Evolutionary conservation across 2,797 vertebrate species (phyloP), one percentile per base, ranked within the genome.

Genomic region (Sebastiscus tertius): DNA sequence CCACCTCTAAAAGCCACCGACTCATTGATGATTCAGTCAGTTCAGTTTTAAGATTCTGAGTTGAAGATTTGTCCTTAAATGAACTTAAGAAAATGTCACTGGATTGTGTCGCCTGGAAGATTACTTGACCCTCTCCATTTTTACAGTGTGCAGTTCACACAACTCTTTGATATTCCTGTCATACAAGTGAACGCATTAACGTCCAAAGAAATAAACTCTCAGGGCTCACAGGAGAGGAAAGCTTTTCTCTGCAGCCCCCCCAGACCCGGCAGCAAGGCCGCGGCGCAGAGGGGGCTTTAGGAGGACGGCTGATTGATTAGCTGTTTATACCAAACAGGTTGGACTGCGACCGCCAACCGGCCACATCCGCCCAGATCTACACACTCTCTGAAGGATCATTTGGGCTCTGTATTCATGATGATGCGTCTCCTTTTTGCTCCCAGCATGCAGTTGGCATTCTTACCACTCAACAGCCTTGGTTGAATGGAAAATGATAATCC

Each of bases 401-500:
- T 76, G 27, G 58, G 27, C 46, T 91, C 71, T 86, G 76, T 72
- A 75, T 90, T 84, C 85, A 87, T 39, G 65, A 86, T 80, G 71
- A 69, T 73, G 73, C 68, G 58, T 82, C 63, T 74, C 89, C 39
- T 75, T 73, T 29, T 64, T 74, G 49, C 79, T 87, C 60, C 56
- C 84, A 89, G 83, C 81, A 62, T 84, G 87, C 74, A 82, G 58
- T 86, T 87, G 81, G 87, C 83, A 83, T 80, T 83, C 60, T 63
- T 75, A 73, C 71, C 79, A 76, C 58, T 82, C 72, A 80, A 75
- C 82, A 86, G 82, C 84, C 81, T 79, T 64, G 83, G 72, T 55
- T 89, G 87, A 91, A 92, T 89, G 78, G 76, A 79, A 80, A 84
- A 86, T 77, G 77, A 90, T 91, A 89, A 93, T 90, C 80, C 82